Conservation (phyloP, 2,113 vertebrate genomes). For the Otus sunia region DNA sequence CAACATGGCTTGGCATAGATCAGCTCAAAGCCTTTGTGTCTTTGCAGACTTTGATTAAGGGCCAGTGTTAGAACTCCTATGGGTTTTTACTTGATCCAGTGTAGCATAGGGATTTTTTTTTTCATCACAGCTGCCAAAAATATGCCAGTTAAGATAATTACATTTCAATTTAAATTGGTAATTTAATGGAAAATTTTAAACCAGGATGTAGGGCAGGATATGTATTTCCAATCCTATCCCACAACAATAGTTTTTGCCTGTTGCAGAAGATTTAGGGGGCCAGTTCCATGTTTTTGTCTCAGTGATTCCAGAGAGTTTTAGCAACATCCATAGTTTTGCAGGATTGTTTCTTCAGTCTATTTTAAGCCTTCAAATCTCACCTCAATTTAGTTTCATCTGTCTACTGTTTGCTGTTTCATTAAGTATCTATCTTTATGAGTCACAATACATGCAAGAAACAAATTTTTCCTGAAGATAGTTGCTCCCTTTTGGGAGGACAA, state of each 20-base stretch:
- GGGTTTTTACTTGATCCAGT: conserved; percentile 72
- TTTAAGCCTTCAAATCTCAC: not conserved
- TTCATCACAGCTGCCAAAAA: conserved; percentile 72
- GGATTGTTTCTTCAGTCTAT: not conserved
- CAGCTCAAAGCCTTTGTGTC: conserved; percentile 76
- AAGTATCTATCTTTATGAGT: not conserved
- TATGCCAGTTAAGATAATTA: conserved; percentile 78
- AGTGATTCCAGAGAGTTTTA: not conserved
- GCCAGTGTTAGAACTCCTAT: conserved; percentile 73
- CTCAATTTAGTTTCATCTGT: not conserved
- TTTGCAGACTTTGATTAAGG: conserved; percentile 80
- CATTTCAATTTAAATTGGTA: conserved; percentile 81
- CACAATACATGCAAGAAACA: not conserved
- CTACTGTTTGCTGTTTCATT: not conserved
- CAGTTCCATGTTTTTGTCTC: not conserved
- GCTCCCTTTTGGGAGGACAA: conserved; percentile 26
- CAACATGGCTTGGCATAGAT: conserved; percentile 76
- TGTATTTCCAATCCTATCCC: conserved; percentile 40
- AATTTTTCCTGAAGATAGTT: conserved; percentile 21
- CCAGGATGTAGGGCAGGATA: conserved; percentile 1
- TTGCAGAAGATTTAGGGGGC: not conserved
- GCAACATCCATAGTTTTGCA: not conserved
- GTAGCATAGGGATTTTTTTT: conserved; percentile 53
- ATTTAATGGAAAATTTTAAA: conserved; percentile 76
- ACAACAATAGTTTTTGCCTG: conserved; percentile 43